Evolutionary conservation across 1,140 invertebrate species (phyloP).

Genomic region (Pseudobourletiella spinata): DNA sequence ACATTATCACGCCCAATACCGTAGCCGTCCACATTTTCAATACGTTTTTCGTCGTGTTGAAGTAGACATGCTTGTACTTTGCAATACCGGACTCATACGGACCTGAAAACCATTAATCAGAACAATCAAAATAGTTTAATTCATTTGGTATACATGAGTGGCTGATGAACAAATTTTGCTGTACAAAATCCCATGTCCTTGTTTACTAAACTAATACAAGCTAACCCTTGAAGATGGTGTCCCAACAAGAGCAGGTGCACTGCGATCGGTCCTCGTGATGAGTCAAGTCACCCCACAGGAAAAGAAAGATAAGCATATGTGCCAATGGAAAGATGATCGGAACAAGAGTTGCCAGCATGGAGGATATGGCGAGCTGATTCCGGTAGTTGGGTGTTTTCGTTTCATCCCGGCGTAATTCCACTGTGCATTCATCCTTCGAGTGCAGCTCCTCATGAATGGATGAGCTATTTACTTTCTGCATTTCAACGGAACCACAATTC

Average conservation of each 20-base stretch:
- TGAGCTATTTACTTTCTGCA: too few relatives aligned
- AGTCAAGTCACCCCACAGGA: constrained; percentile 62
- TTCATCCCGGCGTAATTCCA: neutral
- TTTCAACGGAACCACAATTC: too few relatives aligned
- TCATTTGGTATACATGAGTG: constrained; percentile 2
- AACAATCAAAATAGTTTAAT: neutral
- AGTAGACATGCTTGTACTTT: constrained; percentile 57
- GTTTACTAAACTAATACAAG: too few relatives aligned
- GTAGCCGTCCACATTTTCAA: constrained; percentile 67
- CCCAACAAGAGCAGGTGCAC: constrained; percentile 71
- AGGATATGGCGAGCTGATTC: neutral
- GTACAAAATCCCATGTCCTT: too few relatives aligned
- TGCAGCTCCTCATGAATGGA: too few relatives aligned
- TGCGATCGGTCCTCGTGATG: constrained; percentile 54
- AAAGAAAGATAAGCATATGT: constrained; percentile 56
- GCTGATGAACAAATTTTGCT: too few relatives aligned
- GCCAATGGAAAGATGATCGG: constrained; percentile 49
- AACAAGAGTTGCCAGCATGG: constrained; percentile 37
- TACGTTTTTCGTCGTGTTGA: constrained; percentile 64
- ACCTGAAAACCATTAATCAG: constrained; percentile 13
- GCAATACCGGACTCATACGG: constrained; percentile 30
- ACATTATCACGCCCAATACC: constrained; percentile 53
- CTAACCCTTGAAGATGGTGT: constrained; percentile 71
- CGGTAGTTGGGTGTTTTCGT: neutral
- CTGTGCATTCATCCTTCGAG: neutral